These are phyloP conservation scores for Nephrotoma guestfalica DNA, from an alignment of 2,888 invertebrate genomes.

Conservation along the genomic window DNA sequence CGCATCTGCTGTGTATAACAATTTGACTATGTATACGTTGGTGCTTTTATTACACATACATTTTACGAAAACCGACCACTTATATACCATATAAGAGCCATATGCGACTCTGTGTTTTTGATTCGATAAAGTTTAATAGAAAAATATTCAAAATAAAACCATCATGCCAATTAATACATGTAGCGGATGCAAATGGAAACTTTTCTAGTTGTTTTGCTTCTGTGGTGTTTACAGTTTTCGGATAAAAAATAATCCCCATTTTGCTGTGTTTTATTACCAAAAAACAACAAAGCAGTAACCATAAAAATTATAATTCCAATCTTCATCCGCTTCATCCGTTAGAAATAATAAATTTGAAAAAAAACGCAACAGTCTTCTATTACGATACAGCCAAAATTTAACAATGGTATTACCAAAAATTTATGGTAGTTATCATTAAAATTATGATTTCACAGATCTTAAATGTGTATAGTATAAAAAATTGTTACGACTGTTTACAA, in stretches of 20 bases:
- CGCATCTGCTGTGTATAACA: not conserved
- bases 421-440: not conserved
- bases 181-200: not conserved
- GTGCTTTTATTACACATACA: not conserved
- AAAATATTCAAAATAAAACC: not conserved
- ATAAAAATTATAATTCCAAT: not conserved
- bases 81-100: not conserved
- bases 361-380: not conserved
- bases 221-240: not conserved
- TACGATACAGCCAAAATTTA: not conserved
- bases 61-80: not conserved
- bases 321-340: not conserved
- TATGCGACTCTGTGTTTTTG: not conserved
- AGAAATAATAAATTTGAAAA: not conserved
- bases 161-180: not conserved
- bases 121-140: not conserved
- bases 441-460: not conserved
- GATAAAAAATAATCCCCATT: not conserved
- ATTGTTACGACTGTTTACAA: not conserved
- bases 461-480: not conserved
- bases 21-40: not conserved
- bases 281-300: not conserved
- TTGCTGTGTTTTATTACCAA: not conserved
- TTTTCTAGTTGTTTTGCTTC: not conserved
- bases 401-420: not conserved